phyloP scores from a whole-genome alignment of 2,797 vertebrate genomes.

The Todus mexicanus region DNA sequence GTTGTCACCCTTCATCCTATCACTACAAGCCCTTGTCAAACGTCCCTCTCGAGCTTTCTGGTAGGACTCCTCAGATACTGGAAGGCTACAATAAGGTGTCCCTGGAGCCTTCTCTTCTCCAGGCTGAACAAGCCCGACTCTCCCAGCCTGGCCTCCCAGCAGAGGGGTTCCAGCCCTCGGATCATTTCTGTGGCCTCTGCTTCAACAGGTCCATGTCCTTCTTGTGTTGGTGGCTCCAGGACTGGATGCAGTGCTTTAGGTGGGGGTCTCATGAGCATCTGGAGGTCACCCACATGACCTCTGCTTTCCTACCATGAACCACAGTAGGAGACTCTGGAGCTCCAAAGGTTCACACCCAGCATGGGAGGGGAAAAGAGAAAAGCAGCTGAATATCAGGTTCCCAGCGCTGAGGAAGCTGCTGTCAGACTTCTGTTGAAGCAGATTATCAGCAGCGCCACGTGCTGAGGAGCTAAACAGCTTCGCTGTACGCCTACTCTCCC shows the following conservation, averaged over 20 bases:
- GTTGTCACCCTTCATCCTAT: background rate
- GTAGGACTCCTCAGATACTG: background rate
- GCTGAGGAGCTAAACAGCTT: conserved; percentile 36
- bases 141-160: background rate
- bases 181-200: background rate
- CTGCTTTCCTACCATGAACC: background rate
- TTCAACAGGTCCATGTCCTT: background rate
- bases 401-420: background rate
- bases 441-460: conserved; percentile 20
- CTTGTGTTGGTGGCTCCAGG: background rate
- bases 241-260: background rate
- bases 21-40: background rate
- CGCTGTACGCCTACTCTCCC: conserved; percentile 28
- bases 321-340: background rate
- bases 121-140: background rate
- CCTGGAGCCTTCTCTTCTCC: background rate
- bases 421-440: conserved; percentile 16
- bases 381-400: background rate
- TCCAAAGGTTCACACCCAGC: background rate
- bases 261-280: background rate
- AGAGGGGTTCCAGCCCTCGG: background rate
- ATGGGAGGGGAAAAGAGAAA: background rate
- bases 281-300: background rate
- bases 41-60: background rate
- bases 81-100: background rate